Evolutionary conservation across 2,797 vertebrate genomes (phyloP).

Genomic region (Poeciliopsis turneri): DNA sequence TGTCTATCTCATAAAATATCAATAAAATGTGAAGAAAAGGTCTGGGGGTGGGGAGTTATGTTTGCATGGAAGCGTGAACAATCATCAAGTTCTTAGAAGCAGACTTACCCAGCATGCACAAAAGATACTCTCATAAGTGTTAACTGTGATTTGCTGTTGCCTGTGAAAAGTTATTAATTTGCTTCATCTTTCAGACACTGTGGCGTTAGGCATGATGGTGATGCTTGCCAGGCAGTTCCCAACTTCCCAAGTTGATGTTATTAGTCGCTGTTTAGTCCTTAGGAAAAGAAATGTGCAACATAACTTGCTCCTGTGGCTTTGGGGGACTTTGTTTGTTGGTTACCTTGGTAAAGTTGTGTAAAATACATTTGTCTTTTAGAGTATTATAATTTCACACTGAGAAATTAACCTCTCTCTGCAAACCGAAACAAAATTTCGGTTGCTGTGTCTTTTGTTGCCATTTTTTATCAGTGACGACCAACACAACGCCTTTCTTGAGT

Average conservation of each 20-base stretch:
- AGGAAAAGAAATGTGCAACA: neutral
- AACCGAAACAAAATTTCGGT: no score
- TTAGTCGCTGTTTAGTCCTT: neutral
- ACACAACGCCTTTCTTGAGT: no score
- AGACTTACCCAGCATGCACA: neutral
- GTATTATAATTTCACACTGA: neutral
- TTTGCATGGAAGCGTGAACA: neutral
- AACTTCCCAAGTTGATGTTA: neutral
- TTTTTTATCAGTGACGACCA: no score
- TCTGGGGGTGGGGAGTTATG: no score
- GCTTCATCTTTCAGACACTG: neutral
- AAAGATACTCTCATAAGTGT: neutral
- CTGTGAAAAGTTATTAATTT: neutral
- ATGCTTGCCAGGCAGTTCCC: neutral
- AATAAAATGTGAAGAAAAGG: neutral
- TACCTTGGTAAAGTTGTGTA: neutral
- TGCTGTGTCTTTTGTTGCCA: no score
- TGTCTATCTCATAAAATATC: neutral
- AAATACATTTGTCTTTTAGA: neutral
- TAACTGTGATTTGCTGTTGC: neutral
- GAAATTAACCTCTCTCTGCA: neutral
- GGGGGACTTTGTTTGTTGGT: neutral
- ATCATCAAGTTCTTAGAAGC: neutral
- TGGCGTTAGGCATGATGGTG: neutral
- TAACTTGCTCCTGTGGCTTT: neutral